Conservation (phyloP, 2,113 vertebrate species). For the Falcunculus frontatus region DNA sequence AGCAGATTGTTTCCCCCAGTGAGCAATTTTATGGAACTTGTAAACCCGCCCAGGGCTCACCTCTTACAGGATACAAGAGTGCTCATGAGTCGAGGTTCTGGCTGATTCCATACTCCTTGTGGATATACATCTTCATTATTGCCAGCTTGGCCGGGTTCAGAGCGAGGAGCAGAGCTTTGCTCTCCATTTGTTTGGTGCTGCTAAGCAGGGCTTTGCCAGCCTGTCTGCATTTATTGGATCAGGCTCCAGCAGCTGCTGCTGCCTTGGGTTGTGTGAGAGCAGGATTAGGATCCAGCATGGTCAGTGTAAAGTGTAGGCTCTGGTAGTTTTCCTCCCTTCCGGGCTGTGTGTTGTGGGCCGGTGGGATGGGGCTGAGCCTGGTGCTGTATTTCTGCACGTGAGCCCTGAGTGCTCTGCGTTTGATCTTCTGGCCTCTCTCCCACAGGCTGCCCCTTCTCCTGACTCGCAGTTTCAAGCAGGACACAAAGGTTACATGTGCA, state of each 20-base stretch:
- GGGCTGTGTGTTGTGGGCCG: not conserved
- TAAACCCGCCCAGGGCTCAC: not conserved
- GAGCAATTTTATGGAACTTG: not conserved
- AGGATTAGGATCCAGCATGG: not conserved
- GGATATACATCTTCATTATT: not conserved
- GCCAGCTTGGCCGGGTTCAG: not conserved
- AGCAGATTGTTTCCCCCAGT: not conserved
- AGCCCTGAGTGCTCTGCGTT: no score
- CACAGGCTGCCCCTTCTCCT: not conserved
- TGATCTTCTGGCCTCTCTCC: rapidly evolving
- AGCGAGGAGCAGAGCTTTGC: not conserved
- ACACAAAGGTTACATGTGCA: not conserved
- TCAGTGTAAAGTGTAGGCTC: rapidly evolving
- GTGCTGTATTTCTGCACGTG: not conserved
- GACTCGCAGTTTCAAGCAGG: rapidly evolving
- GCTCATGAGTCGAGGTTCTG: not conserved
- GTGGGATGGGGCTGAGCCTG: not conserved
- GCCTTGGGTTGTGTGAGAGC: not conserved
- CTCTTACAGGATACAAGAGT: not conserved
- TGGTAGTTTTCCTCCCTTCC: not conserved
- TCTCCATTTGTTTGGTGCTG: not conserved
- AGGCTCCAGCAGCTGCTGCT: not conserved
- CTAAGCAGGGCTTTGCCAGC: not conserved
- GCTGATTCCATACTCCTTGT: not conserved
- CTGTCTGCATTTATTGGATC: not conserved